A percentile compares a stretch with the other conserved stretches of the same genome.
phyloP scores from a whole-genome alignment of 2,797 vertebrate genomes.

The Echiichthys vipera region DNA sequence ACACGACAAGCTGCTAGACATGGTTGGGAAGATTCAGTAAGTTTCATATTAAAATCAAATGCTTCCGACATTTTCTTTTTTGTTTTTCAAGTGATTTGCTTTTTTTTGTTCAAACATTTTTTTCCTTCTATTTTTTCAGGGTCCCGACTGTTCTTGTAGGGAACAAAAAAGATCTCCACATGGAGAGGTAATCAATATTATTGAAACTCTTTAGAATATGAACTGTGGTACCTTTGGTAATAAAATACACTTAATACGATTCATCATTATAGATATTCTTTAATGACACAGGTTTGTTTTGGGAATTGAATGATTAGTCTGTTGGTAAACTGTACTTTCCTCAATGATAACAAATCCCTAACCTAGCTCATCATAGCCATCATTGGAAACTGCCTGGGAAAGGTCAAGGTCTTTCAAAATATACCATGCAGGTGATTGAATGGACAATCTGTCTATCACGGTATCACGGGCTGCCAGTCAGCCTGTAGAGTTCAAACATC shows the following conservation, averaged over 20 bases:
- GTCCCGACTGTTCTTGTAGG: slow-evolving; percentile 91
- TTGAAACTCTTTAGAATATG: background rate
- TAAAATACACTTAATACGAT: background rate
- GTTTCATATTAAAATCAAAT: slow-evolving; percentile 54
- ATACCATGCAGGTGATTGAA: too few relatives aligned
- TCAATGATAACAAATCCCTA: background rate
- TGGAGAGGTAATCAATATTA: slow-evolving; percentile 83
- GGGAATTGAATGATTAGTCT: background rate
- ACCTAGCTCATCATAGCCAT: too few relatives aligned
- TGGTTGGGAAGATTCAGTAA: slow-evolving; percentile 89
- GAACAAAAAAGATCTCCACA: slow-evolving; percentile 92
- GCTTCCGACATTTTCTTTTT: slow-evolving; percentile 49
- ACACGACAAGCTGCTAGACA: slow-evolving; percentile 89
- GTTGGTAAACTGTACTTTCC: background rate
- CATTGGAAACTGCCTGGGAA: too few relatives aligned
- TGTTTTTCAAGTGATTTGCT: background rate
- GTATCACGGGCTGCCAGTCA: too few relatives aligned
- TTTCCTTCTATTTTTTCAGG: slow-evolving; percentile 71
- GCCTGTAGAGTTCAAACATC: too few relatives aligned
- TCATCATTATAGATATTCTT: background rate
- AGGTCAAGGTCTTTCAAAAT: too few relatives aligned
- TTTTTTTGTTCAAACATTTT: slow-evolving; percentile 35
- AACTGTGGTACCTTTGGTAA: background rate
- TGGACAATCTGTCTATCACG: too few relatives aligned
- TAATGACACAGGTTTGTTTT: background rate